phyloP scores from a whole-genome alignment of 1,140 invertebrate species.

The Drosophila saltans region DNA sequence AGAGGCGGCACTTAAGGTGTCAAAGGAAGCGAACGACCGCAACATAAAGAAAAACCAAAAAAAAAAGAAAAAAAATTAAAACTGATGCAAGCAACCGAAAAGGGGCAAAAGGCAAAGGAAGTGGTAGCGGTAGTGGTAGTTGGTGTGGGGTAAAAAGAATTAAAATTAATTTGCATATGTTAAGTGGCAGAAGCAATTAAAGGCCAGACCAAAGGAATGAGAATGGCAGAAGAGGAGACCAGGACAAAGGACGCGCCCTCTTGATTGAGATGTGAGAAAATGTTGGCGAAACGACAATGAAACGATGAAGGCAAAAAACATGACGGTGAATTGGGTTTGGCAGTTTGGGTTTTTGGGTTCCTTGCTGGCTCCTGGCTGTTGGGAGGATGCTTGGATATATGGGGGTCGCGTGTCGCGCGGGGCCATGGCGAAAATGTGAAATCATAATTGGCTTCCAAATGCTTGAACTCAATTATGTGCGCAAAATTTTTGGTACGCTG shows the following conservation, averaged over 20 bases:
- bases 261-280: conserved; percentile 75
- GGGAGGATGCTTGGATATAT: too few species aligned
- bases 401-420: conserved; percentile 1
- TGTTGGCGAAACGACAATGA: conserved; percentile 29
- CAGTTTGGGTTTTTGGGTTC: not conserved
- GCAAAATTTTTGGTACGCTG: conserved; percentile 70
- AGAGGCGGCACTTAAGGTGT: conserved; percentile 60
- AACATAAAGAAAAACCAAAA: conserved; percentile 24
- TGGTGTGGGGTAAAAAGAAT: conserved; percentile 39
- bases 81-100: conserved; percentile 7
- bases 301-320: conserved; percentile 11
- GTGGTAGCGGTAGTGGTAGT: not conserved
- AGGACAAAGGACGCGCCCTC: conserved; percentile 34
- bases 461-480: conserved; percentile 80
- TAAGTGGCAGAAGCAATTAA: conserved; percentile 80
- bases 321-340: conserved; percentile 7
- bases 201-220: conserved; percentile 24
- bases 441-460: conserved; percentile 81
- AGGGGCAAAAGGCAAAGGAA: conserved; percentile 2
- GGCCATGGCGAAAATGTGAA: conserved; percentile 59
- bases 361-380: too few species aligned
- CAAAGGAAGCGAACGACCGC: conserved; percentile 17
- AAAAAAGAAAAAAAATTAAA: conserved; percentile 1
- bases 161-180: conserved; percentile 79
- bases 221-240: conserved; percentile 9